A percentile compares a stretch with the other conserved stretches of the same genome.
phyloP scores from a whole-genome alignment of 2,888 invertebrate genomes.

The Argyresthia albistria region DNA sequence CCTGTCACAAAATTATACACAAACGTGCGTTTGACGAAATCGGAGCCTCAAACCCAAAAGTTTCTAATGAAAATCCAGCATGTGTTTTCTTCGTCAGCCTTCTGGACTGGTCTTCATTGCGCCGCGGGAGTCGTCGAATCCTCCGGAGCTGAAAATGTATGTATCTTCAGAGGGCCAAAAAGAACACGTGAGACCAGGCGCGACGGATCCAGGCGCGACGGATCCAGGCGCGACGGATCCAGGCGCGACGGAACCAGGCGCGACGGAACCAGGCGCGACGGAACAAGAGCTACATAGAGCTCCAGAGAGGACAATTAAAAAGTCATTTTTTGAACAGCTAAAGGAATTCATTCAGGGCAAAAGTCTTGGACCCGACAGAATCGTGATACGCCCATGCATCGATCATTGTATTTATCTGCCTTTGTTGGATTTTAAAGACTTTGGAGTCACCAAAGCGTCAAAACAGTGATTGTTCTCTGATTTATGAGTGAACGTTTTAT shows the following conservation, averaged over 20 bases:
- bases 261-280: constrained; percentile 9
- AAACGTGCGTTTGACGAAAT: constrained; percentile 66
- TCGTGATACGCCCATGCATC: too few species aligned
- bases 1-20: background rate
- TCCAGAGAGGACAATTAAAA: constrained; percentile 17
- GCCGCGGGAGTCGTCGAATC: too few species aligned
- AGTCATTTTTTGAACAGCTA: constrained; percentile 31
- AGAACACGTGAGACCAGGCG: too few species aligned
- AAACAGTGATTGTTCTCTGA: too few species aligned
- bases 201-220: constrained; percentile 16
- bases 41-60: constrained; percentile 35
- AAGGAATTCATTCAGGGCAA: constrained; percentile 34
- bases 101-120: too few species aligned
- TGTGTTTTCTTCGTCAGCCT: constrained; percentile 65
- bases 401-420: too few species aligned
- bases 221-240: too few species aligned
- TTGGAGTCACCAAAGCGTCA: too few species aligned
- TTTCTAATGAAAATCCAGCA: constrained; percentile 62
- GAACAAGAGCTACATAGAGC: constrained; percentile 19
- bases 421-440: too few species aligned
- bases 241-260: constrained; percentile 12
- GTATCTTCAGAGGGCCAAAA: constrained; percentile 8
- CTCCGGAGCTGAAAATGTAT: too few species aligned
- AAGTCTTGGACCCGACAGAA: too few species aligned
- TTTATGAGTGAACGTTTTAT: too few species aligned